Evolutionary conservation across 2,113 vertebrate genomes (phyloP), one percentile per base, ranked within the genome.

Genomic region (Psittacula cyanocephala): DNA sequence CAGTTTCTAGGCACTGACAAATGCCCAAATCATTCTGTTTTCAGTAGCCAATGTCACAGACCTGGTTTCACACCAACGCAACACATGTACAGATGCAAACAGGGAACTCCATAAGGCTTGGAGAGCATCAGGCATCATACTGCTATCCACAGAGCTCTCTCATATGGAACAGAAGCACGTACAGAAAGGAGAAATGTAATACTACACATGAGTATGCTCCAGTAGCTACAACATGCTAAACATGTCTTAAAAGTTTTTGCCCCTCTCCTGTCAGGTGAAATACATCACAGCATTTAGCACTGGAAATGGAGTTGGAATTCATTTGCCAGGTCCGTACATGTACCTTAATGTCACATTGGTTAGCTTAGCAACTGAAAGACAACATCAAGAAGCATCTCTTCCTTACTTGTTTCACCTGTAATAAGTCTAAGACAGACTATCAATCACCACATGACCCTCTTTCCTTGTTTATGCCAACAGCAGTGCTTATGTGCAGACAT

Each of bases 131-230:
- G 33, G 17, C 57, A 16, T 9, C 8, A 5, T 7, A 4, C 13
- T n/a, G 46, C 53, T 47, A 7, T 3, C 25, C 79, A 18, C 62
- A 28, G 28, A 49, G 28, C 50, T 10, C 14, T 43, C 17, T 15
- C 2, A 3, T 2, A 12, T 4, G 13, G 60, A 20, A 25, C 4
- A 0, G 41, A 31, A 43, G 50, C 57, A 19, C 1, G 16, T 20
- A 67, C 16, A n/a, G 33, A 44, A 9, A 59, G n/a, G 33, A 60
- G 7, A 29, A 33, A 43, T 1, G 8, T 2, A 41, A 13, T 14
- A 16, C 17, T 33, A 16, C 19, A 14, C 29, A 7, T 0, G 1
- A 35, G 25, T 13, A 33, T 12, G 23, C 7, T 27, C 16, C 23
- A 24, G 17, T 3, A 80, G 29, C 19, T 31, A 50, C 25, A 50